Conservation (phyloP, 2,113 vertebrate genomes). For the Pogona vitticeps region DNA sequence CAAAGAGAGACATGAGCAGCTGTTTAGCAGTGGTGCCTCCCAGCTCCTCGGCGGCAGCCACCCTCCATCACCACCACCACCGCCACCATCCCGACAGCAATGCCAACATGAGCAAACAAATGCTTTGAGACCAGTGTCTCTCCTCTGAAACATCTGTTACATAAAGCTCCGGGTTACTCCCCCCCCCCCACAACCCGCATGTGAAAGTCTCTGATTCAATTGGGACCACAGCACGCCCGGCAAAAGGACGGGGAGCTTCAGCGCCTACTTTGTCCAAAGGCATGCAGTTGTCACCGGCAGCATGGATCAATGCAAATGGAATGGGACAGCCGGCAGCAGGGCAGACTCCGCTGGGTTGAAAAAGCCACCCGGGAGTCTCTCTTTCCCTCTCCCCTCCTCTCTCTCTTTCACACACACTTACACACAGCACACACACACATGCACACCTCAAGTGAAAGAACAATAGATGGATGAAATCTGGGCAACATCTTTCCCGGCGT, state of each 20-base stretch:
- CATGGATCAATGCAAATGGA: constrained; percentile 43
- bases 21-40: constrained; percentile 50
- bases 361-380: not conserved
- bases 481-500: not conserved
- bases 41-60: constrained; percentile 58
- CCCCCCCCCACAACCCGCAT: constrained; percentile 1
- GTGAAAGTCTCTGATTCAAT: constrained; percentile 55
- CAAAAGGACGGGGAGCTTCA: constrained; percentile 40
- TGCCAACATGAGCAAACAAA: constrained; percentile 38
- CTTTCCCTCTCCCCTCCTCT: not conserved
- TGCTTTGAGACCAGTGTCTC: constrained; percentile 23
- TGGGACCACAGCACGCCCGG: not conserved
- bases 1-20: constrained; percentile 73
- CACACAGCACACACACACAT: too few species aligned
- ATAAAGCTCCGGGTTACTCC: constrained; percentile 74
- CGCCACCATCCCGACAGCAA: constrained; percentile 43
- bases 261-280: constrained; percentile 31
- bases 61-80: constrained; percentile 44
- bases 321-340: not conserved
- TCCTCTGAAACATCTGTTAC: constrained; percentile 69
- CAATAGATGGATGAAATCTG: not conserved
- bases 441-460: not conserved
- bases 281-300: constrained; percentile 24
- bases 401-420: too few species aligned
- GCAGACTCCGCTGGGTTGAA: not conserved